These are phyloP conservation scores for Motacilla tschutschensis DNA, from an alignment of 2,113 vertebrate species.

Conservation along the genomic window DNA sequence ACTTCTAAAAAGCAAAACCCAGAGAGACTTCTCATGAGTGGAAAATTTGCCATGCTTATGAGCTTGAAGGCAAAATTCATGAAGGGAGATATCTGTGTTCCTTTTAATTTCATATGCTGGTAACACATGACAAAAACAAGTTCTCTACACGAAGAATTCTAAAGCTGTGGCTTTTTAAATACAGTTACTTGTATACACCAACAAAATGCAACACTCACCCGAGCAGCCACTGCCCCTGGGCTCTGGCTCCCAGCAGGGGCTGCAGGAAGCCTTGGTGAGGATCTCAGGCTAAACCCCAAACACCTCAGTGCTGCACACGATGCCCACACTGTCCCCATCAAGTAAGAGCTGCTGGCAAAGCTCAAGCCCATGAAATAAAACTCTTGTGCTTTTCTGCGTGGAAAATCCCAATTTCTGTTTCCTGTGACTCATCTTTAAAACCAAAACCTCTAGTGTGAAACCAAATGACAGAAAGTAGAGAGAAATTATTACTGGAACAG, in stretches of 20 bases:
- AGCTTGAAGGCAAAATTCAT: neutral
- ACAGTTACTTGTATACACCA: neutral
- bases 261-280: neutral
- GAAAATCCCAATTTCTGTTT: neutral
- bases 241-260: neutral
- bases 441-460: neutral
- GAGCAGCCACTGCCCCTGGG: fast-evolving
- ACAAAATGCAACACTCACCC: neutral
- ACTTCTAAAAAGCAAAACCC: neutral
- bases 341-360: neutral
- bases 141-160: neutral
- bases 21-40: neutral
- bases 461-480: neutral
- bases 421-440: conserved; percentile 19
- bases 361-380: neutral
- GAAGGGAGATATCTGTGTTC: neutral
- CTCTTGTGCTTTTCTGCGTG: neutral
- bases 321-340: neutral
- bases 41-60: neutral
- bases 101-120: neutral
- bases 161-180: neutral
- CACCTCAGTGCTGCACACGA: neutral
- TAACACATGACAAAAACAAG: neutral
- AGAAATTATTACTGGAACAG: conserved; percentile 19
- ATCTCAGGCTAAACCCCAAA: neutral